Evolutionary conservation across 2,113 vertebrate species (phyloP).

Genomic region (Murina feae): DNA sequence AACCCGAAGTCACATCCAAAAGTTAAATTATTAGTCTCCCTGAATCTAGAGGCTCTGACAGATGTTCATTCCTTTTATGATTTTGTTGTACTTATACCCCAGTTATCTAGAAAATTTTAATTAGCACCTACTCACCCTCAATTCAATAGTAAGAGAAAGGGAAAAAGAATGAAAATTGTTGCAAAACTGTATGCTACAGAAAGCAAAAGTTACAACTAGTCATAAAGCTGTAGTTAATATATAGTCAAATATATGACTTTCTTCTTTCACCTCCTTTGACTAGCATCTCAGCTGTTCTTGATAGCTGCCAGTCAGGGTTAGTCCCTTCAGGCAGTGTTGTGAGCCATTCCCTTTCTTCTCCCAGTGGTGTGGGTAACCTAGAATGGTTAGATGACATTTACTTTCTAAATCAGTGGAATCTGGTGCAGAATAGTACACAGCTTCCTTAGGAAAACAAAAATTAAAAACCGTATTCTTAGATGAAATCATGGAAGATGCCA

Average conservation of each 20-base stretch:
- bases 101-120: neutral
- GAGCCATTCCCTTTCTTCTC: neutral
- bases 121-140: neutral
- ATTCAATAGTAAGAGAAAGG: conserved; percentile 9
- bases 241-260: neutral
- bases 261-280: neutral
- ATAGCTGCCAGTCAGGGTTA: neutral
- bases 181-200: neutral
- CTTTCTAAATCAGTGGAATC: neutral
- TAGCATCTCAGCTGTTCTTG: neutral
- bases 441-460: conserved; percentile 6
- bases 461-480: neutral
- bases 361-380: neutral
- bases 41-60: neutral
- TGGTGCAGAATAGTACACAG: neutral
- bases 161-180: neutral
- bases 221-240: neutral
- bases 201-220: neutral
- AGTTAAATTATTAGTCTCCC: neutral
- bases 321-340: neutral
- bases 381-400: neutral
- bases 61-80: neutral
- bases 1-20: neutral
- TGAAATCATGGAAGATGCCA: neutral
- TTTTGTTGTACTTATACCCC: neutral